Percentiles rank a stretch among this genome's conserved stretches.
Conservation (phyloP, 2,888 invertebrate genomes). For the Drosophila paucipuncta region DNA sequence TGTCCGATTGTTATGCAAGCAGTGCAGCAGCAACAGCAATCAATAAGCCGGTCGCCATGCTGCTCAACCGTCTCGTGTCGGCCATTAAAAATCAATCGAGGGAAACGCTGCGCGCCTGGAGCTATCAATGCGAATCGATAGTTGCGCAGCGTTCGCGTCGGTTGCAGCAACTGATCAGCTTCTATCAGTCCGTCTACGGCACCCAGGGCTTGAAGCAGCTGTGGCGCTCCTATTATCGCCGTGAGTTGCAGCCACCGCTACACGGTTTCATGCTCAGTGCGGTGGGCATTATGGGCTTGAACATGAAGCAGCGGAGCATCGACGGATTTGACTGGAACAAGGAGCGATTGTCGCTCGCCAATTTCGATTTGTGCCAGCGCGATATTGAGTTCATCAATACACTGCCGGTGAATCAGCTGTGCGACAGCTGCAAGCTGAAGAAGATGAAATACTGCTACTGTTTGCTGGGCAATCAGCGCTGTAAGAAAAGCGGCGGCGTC, state of each 20-base stretch:
- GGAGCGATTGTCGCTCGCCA: slow-evolving; percentile 87
- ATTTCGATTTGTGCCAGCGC: slow-evolving; percentile 87
- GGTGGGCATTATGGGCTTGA: slow-evolving; percentile 86
- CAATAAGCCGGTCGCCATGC: slow-evolving; percentile 68
- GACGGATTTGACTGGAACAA: slow-evolving; percentile 88
- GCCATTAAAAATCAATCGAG: slow-evolving; percentile 86
- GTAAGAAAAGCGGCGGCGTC: slow-evolving; percentile 57
- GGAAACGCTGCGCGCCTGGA: slow-evolving; percentile 86
- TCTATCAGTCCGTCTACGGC: slow-evolving; percentile 89
- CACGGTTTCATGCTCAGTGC: slow-evolving; percentile 87
- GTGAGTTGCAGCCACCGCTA: slow-evolving; percentile 85
- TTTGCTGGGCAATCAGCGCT: slow-evolving; percentile 71
- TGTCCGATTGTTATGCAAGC: slow-evolving; percentile 72
- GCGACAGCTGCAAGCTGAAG: slow-evolving; percentile 74
- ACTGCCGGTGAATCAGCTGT: slow-evolving; percentile 86
- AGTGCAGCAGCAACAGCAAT: slow-evolving; percentile 47
- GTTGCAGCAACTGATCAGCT: slow-evolving; percentile 88
- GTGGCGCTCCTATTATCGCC: slow-evolving; percentile 83
- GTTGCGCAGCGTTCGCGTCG: slow-evolving; percentile 88
- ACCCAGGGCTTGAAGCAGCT: slow-evolving; percentile 87
- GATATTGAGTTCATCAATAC: slow-evolving; percentile 87
- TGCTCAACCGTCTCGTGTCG: slow-evolving; percentile 78
- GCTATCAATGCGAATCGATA: slow-evolving; percentile 87
- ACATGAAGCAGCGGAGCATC: slow-evolving; percentile 82
- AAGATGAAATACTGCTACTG: slow-evolving; percentile 83